phyloP scores from a whole-genome alignment of 2,888 invertebrate genomes.

The Lycaena phlaeas region DNA sequence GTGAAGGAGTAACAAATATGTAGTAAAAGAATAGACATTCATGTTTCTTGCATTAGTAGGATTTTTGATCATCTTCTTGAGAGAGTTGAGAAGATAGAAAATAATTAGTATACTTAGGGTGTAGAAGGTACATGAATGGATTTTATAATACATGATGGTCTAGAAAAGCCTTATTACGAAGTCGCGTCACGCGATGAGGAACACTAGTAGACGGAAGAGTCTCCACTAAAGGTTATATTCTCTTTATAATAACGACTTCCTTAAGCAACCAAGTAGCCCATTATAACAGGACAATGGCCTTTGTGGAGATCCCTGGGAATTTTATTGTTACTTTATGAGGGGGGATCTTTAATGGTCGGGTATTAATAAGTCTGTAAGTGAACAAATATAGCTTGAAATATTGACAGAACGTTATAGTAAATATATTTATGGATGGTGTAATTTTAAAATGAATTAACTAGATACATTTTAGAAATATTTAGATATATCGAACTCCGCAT shows the following conservation, averaged over 20 bases:
- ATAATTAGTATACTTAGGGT: too few relatives aligned
- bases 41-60: too few relatives aligned
- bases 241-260: slow-evolving; percentile 10
- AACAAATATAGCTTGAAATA: background rate
- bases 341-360: slow-evolving; percentile 1
- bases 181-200: slow-evolving; percentile 1
- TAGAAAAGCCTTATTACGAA: slow-evolving; percentile 5
- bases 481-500: too few relatives aligned
- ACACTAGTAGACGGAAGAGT: background rate
- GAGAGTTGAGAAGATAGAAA: too few relatives aligned
- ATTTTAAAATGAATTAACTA: too few relatives aligned
- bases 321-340: slow-evolving; percentile 4
- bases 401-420: too few relatives aligned
- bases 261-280: slow-evolving; percentile 5
- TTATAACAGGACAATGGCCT: slow-evolving; percentile 9
- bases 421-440: too few relatives aligned
- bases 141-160: slow-evolving; percentile 1
- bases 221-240: slow-evolving; percentile 2
- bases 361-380: background rate
- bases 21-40: too few relatives aligned
- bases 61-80: too few relatives aligned
- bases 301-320: slow-evolving; percentile 6
- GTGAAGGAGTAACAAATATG: too few relatives aligned
- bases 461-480: too few relatives aligned
- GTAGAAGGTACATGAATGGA: background rate